phyloP scores from a whole-genome alignment of 1,140 invertebrate genomes.

The Drosophila sturtevanti region DNA sequence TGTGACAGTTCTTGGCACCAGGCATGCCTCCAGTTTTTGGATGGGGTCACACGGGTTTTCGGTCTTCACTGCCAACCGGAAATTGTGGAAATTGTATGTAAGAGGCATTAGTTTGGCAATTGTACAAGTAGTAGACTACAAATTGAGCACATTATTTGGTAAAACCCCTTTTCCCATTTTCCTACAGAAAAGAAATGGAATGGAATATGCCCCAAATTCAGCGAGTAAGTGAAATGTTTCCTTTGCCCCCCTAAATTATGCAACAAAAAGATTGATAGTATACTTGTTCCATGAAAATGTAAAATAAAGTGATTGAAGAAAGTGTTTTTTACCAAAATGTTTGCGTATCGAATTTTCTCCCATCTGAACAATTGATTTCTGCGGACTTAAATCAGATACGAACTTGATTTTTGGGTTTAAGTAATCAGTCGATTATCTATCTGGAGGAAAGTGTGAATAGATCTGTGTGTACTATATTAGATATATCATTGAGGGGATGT shows the following conservation, averaged over 20 bases:
- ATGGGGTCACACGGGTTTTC: background rate
- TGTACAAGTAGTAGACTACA: conserved; percentile 44
- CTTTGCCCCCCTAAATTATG: background rate
- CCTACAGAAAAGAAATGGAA: conserved; percentile 12
- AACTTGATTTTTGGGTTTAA: too few species aligned
- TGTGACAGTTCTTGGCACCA: conserved; percentile 56
- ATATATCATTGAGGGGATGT: too few species aligned
- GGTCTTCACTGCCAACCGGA: conserved; percentile 30
- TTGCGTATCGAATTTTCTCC: background rate
- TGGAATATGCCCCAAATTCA: background rate
- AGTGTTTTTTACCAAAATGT: background rate
- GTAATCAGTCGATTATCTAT: too few species aligned
- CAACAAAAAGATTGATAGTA: background rate
- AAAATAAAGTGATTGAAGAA: background rate
- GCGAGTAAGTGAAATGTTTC: background rate
- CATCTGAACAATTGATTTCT: background rate
- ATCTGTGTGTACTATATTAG: too few species aligned
- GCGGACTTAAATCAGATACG: too few species aligned
- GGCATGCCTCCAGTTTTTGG: too few species aligned
- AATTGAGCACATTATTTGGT: conserved; percentile 46
- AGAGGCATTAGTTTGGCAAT: conserved; percentile 69
- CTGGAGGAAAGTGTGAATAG: too few species aligned
- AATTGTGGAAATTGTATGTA: conserved; percentile 68
- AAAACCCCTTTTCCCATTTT: conserved; percentile 1
- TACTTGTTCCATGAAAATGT: background rate